phyloP scores from a whole-genome alignment of 2,888 invertebrate species.

The Metellina segmentata region DNA sequence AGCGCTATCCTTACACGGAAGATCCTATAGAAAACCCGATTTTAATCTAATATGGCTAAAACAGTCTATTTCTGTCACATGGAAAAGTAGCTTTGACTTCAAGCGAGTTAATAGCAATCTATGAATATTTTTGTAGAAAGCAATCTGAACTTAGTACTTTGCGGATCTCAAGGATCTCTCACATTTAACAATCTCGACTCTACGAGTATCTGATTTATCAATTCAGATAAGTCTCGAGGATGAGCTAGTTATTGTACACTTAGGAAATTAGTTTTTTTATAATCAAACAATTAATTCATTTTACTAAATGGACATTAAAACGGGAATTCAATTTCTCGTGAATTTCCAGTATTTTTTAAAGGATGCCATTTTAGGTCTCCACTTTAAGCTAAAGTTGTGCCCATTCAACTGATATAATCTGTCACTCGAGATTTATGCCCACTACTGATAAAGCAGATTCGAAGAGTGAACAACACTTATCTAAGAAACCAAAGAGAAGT shows the following conservation, averaged over 20 bases:
- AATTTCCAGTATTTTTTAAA: no score
- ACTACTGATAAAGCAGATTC: conserved; percentile 50
- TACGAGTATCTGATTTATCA: no score
- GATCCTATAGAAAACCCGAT: neutral
- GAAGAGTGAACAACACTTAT: conserved; percentile 26
- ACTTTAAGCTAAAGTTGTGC: conserved; percentile 41
- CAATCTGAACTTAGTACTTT: no score
- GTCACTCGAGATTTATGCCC: conserved; percentile 70
- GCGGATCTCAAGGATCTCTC: no score
- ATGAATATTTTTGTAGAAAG: neutral
- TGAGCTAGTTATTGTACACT: no score
- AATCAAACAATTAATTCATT: no score
- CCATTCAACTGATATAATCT: conserved; percentile 50
- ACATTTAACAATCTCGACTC: no score
- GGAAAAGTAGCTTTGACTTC: neutral
- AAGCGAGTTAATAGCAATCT: neutral
- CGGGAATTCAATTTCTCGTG: no score
- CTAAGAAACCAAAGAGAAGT: conserved; percentile 26
- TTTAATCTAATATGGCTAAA: neutral
- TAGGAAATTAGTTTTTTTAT: no score
- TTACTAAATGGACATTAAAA: no score
- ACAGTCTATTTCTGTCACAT: conserved; percentile 28
- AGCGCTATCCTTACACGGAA: neutral
- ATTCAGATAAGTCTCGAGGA: no score
- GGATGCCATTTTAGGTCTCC: neutral